Evolutionary conservation across 2,113 vertebrate species (phyloP), one percentile per base, ranked within the genome.

Genomic region (Hypomesus transpacificus): DNA sequence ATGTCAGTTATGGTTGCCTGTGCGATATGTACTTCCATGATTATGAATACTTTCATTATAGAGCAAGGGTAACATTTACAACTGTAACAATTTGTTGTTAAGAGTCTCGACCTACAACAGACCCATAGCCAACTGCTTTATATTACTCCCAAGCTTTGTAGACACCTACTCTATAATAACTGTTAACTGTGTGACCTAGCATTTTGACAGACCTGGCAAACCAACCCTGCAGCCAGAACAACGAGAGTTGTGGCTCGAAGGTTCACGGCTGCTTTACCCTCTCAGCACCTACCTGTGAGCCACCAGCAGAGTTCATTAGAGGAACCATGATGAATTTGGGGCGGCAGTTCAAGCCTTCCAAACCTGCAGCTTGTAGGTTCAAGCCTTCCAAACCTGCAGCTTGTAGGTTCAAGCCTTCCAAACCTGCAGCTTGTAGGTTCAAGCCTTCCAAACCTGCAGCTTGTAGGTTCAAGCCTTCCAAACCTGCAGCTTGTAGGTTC

Each of bases 291-390:
- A 34, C 14, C 24, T 78, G 83, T 69, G 68, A 85, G 62, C 78
- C 70, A 11, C 18, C 74, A 22, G 28, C 14, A 0, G 5, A 24
- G 73, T 84, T 87, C 83, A 90, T 90, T 87, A 87, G 84, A 72
- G 14, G 62, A 66, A 1, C 16, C 4, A 69, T 76, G 85, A 70
- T 69, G 81, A 80, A 87, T 82, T 60, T 86, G 21, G 73, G 60
- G 31, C 9, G 16, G 31, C 13, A 20, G 34, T 24, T 20, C 34
- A 22, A 50, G 39, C n/a, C 18, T 20, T 26, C 24, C 24, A 26
- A 26, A 26, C 24, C 24, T 26, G 2, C 24, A 26, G 24, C 24
- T 26, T 26, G 24, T 26, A 26, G 39, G 34, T 59, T 20, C 34
- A 22, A 50, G 8, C 20, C 14, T 18, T 18, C 46, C n/a, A 65